Evolutionary conservation across 2,888 invertebrate species (phyloP), one percentile per base, ranked within the genome.

Genomic region (Allophyes oxyacanthae): DNA sequence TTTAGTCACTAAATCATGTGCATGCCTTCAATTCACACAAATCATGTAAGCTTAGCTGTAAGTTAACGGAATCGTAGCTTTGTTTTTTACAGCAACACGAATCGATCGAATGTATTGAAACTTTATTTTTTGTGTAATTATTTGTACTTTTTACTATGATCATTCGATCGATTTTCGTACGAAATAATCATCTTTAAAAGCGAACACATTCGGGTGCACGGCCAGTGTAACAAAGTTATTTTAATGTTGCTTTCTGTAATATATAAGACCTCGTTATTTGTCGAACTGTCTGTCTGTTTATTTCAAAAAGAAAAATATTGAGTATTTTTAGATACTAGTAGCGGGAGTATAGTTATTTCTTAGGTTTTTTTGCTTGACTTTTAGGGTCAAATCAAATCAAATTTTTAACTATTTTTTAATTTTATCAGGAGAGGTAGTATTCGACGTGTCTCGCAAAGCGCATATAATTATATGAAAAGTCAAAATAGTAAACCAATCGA

Each of bases 11-110:
- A 82, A 86, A 87, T 91, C 91, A 93, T 93, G 86, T 93, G 92
- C 93, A 93, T 94, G 92, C 91, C 86, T 89, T 89, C 85, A 88
- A 86, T 88, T 89, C 86, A 88, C 91, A 89, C 89, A 87, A 85
- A 79, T 82, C 85, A 86, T 88, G 83, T 88, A 86, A 88, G 91
- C 90, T 89, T 89, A 90, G 89, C 86, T 81, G 76, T 87, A 89
- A 88, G 88, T 84, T 85, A 81, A 84, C 81, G 77, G 78, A 79
- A 78, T 81, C 78, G 84, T 72, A 86, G 86, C 89, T 89, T 91
- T 87, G 87, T 84, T 81, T 81, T n/a, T 83, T 81, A 86, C 78
- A 77, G 82, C 84, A 79, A 73, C 67, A 66, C 63, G 62, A 64
- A 58, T 81, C 79, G 78, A 73, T 82, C 78, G 69, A 83, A 82